A percentile compares a stretch with the other conserved stretches of the same genome.
Conservation (phyloP, 53 echinoderm and acorn worm species). For the Arbacia lixula region DNA sequence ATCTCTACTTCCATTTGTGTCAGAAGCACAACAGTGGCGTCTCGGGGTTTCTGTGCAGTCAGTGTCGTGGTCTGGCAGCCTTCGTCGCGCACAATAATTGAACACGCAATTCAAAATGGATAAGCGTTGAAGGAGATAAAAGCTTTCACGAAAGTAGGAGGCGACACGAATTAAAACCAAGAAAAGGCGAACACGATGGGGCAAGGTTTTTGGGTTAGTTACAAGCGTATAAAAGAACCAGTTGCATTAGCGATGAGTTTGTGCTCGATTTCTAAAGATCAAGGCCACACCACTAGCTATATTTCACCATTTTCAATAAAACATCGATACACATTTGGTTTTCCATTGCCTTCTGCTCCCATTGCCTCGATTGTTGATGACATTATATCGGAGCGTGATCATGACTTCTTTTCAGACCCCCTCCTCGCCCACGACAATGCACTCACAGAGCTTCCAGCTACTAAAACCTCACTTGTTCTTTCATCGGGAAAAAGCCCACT, state of each 20-base stretch:
- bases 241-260: slow-evolving; percentile 26
- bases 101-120: not conserved
- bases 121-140: not conserved
- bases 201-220: slow-evolving; percentile 8
- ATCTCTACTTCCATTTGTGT: slow-evolving; percentile 32
- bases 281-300: slow-evolving; percentile 22
- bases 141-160: slow-evolving; percentile 5
- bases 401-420: not conserved
- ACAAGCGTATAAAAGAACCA: slow-evolving; percentile 48
- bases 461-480: no score
- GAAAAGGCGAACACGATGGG: not conserved
- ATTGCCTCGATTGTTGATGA: slow-evolving; percentile 25
- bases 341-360: slow-evolving; percentile 10
- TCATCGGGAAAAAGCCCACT: no score
- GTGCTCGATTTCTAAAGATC: not conserved
- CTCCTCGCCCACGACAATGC: not conserved
- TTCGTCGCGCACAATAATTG: not conserved
- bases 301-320: slow-evolving; percentile 24
- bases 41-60: no score
- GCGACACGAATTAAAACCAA: not conserved
- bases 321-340: slow-evolving; percentile 31
- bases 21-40: slow-evolving; percentile 26
- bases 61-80: no score
- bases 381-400: not conserved
- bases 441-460: no score